Conservation (phyloP, 64 coral and sea anemone genomes). For the Anthopleura sola region DNA sequence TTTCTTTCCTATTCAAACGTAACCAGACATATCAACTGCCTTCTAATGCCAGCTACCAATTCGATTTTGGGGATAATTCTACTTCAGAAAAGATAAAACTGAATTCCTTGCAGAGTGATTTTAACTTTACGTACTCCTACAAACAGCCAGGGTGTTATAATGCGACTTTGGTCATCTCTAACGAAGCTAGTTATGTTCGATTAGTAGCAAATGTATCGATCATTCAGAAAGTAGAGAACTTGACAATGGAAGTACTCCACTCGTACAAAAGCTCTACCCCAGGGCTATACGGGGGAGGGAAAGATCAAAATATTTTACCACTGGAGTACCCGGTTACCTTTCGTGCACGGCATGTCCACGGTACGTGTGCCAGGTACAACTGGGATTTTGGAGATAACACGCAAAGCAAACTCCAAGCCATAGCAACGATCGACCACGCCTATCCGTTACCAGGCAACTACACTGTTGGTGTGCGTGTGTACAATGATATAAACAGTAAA, state of each 20-base stretch:
- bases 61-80: slow-evolving; percentile 55
- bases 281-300: not conserved
- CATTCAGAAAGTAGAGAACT: slow-evolving; percentile 38
- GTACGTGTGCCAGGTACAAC: slow-evolving; percentile 56
- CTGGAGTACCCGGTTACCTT: slow-evolving; percentile 67
- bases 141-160: slow-evolving; percentile 52
- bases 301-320: slow-evolving; percentile 46
- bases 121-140: slow-evolving; percentile 40
- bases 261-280: slow-evolving; percentile 17
- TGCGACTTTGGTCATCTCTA: slow-evolving; percentile 40
- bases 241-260: slow-evolving; percentile 26
- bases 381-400: slow-evolving; percentile 52
- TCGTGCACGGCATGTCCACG: slow-evolving; percentile 23
- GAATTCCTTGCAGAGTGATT: slow-evolving; percentile 18
- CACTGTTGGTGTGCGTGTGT: slow-evolving; percentile 20
- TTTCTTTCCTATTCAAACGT: slow-evolving; percentile 41
- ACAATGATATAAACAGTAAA: slow-evolving; percentile 24
- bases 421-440: slow-evolving; percentile 12
- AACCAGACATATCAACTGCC: not conserved
- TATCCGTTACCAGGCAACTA: slow-evolving; percentile 66
- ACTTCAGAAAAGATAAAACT: slow-evolving; percentile 8
- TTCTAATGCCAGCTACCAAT: slow-evolving; percentile 37
- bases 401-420: not conserved
- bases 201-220: slow-evolving; percentile 42
- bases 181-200: slow-evolving; percentile 52